Conservation (phyloP, 2,888 invertebrate species). For the Cataglyphis cursor region DNA sequence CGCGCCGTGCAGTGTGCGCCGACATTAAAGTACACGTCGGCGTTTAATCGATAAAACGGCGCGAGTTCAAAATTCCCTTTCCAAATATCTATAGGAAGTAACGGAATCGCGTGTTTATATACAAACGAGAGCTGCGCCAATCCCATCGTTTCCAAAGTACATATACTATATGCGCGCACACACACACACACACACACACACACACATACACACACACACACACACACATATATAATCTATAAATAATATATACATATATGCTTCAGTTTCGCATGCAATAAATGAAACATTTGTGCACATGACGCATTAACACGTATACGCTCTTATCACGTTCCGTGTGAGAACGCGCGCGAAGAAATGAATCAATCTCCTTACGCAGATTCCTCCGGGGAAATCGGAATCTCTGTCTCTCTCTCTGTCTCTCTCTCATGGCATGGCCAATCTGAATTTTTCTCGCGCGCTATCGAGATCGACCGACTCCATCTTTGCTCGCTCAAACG, state of each 20-base stretch:
- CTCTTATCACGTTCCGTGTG: background rate
- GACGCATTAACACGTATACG: background rate
- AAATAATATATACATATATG: background rate
- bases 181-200: no score
- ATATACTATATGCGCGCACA: background rate
- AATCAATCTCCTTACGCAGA: slow-evolving; percentile 7
- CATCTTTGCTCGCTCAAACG: slow-evolving; percentile 3
- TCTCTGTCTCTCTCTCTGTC: background rate
- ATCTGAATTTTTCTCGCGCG: slow-evolving; percentile 3
- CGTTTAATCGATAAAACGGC: slow-evolving; percentile 51
- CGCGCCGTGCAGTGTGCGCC: slow-evolving; percentile 34
- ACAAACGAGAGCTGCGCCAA: background rate
- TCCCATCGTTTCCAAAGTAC: background rate
- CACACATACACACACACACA: no score
- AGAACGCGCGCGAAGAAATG: background rate
- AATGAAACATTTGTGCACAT: background rate
- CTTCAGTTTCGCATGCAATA: background rate
- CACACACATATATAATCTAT: background rate
- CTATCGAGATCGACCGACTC: background rate
- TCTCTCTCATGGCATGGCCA: background rate
- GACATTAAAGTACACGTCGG: slow-evolving; percentile 48
- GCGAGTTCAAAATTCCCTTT: slow-evolving; percentile 58
- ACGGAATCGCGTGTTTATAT: slow-evolving; percentile 50
- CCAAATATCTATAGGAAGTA: slow-evolving; percentile 51
- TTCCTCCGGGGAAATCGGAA: background rate